A percentile compares a stretch with the other conserved stretches of the same genome.
Conservation (phyloP, 2,113 vertebrate species). For the Chascanopsetta lugubris region DNA sequence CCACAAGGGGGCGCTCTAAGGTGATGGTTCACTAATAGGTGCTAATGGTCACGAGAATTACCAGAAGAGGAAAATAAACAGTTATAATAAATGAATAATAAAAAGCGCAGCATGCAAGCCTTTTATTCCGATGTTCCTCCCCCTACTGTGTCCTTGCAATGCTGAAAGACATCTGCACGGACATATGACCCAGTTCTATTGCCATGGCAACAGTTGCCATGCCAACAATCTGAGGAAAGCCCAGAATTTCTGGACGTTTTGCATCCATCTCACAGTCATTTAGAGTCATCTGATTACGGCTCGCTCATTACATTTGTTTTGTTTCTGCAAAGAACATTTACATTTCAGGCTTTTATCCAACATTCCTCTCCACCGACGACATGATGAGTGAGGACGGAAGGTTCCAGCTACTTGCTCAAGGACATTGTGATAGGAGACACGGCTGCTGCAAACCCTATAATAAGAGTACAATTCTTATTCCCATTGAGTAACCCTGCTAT, state of each 20-base stretch:
- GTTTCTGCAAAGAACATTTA: conserved; percentile 17
- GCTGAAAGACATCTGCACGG: conserved; percentile 62
- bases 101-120: conserved; percentile 9
- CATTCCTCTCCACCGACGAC: conserved; percentile 20
- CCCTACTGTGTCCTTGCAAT: conserved; percentile 29
- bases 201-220: conserved; percentile 71
- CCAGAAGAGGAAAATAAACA: conserved; percentile 7
- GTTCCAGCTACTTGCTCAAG: conserved; percentile 37
- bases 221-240: conserved; percentile 51
- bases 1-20: conserved; percentile 53
- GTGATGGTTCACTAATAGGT: not conserved
- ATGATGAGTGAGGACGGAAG: conserved; percentile 15
- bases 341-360: conserved; percentile 12
- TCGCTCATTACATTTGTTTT: not conserved
- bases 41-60: not conserved
- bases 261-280: conserved; percentile 20
- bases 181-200: conserved; percentile 72
- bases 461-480: conserved; percentile 44
- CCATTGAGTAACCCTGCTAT: conserved; percentile 45
- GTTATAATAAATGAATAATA: conserved; percentile 1
- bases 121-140: conserved; percentile 24
- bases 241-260: conserved; percentile 42
- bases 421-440: conserved; percentile 54
- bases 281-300: conserved; percentile 7
- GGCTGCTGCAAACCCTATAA: conserved; percentile 53